Evolutionary conservation across 2,113 vertebrate species (phyloP).

Genomic region (Epinephelus cyanopodus): DNA sequence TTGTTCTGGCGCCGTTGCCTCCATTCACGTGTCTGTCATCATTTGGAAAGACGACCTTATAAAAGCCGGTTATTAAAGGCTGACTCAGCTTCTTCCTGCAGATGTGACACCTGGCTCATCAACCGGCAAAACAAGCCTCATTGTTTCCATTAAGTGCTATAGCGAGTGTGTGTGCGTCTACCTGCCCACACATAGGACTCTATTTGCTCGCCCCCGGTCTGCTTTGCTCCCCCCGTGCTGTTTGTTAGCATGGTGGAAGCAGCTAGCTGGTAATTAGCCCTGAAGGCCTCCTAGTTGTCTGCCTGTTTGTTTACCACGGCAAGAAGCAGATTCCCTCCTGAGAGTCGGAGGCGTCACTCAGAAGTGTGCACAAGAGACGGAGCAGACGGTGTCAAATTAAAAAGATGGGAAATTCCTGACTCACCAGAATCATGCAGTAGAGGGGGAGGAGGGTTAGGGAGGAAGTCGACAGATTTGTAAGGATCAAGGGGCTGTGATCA

Average conservation of each 20-base stretch:
- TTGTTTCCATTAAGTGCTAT: slow-evolving; percentile 70
- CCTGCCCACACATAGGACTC: slow-evolving; percentile 44
- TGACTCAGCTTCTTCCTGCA: slow-evolving; percentile 76
- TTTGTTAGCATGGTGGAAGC: slow-evolving; percentile 46
- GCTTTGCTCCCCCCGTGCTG: slow-evolving; percentile 4
- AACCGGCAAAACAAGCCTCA: slow-evolving; percentile 65
- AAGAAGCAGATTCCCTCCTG: slow-evolving; percentile 53
- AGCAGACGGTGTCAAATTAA: slow-evolving; percentile 53
- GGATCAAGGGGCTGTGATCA: slow-evolving; percentile 31
- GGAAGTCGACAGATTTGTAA: slow-evolving; percentile 16
- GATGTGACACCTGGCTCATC: slow-evolving; percentile 81
- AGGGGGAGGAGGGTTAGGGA: fast-evolving
- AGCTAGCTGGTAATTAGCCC: slow-evolving; percentile 74
- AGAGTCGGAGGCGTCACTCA: slow-evolving; percentile 45
- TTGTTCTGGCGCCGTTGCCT: slow-evolving; percentile 42
- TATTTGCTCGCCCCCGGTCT: slow-evolving; percentile 11
- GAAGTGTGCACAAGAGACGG: slow-evolving; percentile 38
- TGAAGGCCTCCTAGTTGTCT: slow-evolving; percentile 62
- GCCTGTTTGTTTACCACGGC: slow-evolving; percentile 70
- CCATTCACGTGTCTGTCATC: slow-evolving; percentile 53
- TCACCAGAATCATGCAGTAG: slow-evolving; percentile 26
- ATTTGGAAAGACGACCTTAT: slow-evolving; percentile 44
- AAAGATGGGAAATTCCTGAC: slow-evolving; percentile 59
- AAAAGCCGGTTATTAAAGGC: slow-evolving; percentile 66
- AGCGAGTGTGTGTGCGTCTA: slow-evolving; percentile 20